Evolutionary conservation across 2,888 invertebrate genomes (phyloP), one percentile per base, ranked within the genome.

Genomic region (Loripinus fragilis): DNA sequence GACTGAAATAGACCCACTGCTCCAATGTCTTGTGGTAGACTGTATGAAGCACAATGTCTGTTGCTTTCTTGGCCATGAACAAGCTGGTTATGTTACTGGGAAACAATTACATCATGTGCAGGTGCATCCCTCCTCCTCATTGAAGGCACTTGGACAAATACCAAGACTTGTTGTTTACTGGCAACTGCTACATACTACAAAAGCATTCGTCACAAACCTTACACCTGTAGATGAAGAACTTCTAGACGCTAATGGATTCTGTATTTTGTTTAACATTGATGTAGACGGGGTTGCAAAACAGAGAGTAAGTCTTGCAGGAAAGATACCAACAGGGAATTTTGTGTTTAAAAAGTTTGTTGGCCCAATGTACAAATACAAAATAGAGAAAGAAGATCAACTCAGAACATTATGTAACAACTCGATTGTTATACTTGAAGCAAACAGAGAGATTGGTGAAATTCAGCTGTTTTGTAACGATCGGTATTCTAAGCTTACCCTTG

Each of bases 151-250:
- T 12, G 90, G 86, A 25, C 12, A 72, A 7, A 72, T 77, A 12
- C 92, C 92, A 20, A 80, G 87, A 28, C 91, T 91, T 90, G 73
- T 92, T 17, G 87, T 92, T 7, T 90, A 86, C 68, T 86, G 88
- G 55, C 85, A 89, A 67, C 77, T 91, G 12, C 71, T 90, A 15
- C 85, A 87, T 68, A 91, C 91, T 1, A 87, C 88, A 10, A 74
- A 76, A 48, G 88, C 89, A 35, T 92, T 89, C 74, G 86, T 91
- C 33, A 85, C 89, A 33, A 89, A 89, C 42, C 78, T 90, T 23
- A 90, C 91, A 7, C 85, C 87, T 0, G 87, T 92, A 1, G 73
- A 87, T 7, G 87, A 89, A 45, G 81, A 85, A 20, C 80, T 85
- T 80, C 75, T 91, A 0, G 17, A 72, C 10, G 85, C 84, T n/a